Base-by-base conservation (phyloP, 2,113 vertebrate species). In the Syrrhaptes paradoxus region DNA sequence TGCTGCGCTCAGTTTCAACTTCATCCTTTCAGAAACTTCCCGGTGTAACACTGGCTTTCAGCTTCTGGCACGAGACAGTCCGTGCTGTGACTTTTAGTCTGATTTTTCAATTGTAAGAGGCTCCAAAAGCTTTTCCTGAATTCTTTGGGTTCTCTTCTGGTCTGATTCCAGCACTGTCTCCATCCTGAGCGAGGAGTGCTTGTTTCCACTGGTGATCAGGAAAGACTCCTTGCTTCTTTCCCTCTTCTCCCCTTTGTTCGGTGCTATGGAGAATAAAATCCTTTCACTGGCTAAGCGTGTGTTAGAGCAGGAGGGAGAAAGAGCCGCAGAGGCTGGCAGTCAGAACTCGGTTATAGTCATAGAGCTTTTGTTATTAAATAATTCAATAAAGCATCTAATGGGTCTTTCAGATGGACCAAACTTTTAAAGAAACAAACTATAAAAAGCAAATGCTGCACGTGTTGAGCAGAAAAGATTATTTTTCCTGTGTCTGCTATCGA, bases 91-190 rank as follows among this genome's bases (percentile, higher is more conserved):
- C 94, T 95, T 83, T 80, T 73, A 85, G 77, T 93, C 93, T 94
- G 90, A 94, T 72, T 91, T 96, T 96, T 76, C 87, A 93, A 57
- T 96, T 89, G 66, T 20, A 46, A 75, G 86, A 73, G 66, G 73
- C 79, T 92, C 78, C 76, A 90, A 94, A 95, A 86, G 74, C 57
- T 95, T 90, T 91, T 81, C 88, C 79, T 94, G 85, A 92, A 51
- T 89, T 95, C 85, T 78, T 58, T 86, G 88, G 65, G 88, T 72
- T 94, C 80, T 85, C 73, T 80, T 34, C 92, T 92, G 96, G 83
- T 68, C n/a, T 46, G 12, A 62, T 65, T 81, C 76, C 92, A 89
- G 22, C 41, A 16, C 68, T 17, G 29, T 29, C 55, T 85, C 59
- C 6, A 0, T 79, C 62, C 83, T 68, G 45, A 87, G 68, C 22